Base-by-base conservation (phyloP, 2,113 vertebrate species). In the Catharus fuscescens region DNA sequence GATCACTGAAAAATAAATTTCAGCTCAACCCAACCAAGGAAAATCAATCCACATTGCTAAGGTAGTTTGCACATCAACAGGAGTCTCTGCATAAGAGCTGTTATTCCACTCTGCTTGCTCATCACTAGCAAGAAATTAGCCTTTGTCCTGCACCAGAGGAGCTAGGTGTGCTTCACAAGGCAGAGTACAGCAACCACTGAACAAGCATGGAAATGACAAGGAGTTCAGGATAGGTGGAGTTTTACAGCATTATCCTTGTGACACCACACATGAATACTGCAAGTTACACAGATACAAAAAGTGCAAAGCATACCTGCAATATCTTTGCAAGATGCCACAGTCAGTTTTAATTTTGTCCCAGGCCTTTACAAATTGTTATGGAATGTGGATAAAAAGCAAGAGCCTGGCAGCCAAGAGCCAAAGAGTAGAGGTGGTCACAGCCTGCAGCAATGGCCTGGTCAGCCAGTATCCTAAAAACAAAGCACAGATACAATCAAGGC, bases 1-100 rank as follows among this genome's bases (percentile, higher is more conserved):
- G n/a, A 80, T 29, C 54, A 81, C 44, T 44, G 79, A 60, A 90
- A 94, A 92, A 91, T 25, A 87, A 57, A 91, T 91, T 89, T 60
- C 69, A 85, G 80, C 36, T 92, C 77, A 86, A 81, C 42, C 38
- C 81, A 92, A 85, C n/a, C 45, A 80, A 44, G 38, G 80, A 80
- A 84, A 90, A 84, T 69, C 81, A 86, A 77, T 80, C 81, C 71
- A 40, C 14, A 40, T 10, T 40, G 48, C 70, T 61, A 26, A 80
- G n/a, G 25, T 3, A 71, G 65, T 47, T 85, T 52, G 73, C 29
- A 53, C 57, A 60, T 36, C 90, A 79, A 61, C 50, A 67, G 45
- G 14, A 91, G 60, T 23, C 25, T 72, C 57, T 57, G 16, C 1
- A 3, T 32, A 60, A 0, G 3, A 79, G 36, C 36, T 64, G n/a